Base-by-base conservation (phyloP, 2,888 invertebrate genomes). In the Yponomeuta malinellus region DNA sequence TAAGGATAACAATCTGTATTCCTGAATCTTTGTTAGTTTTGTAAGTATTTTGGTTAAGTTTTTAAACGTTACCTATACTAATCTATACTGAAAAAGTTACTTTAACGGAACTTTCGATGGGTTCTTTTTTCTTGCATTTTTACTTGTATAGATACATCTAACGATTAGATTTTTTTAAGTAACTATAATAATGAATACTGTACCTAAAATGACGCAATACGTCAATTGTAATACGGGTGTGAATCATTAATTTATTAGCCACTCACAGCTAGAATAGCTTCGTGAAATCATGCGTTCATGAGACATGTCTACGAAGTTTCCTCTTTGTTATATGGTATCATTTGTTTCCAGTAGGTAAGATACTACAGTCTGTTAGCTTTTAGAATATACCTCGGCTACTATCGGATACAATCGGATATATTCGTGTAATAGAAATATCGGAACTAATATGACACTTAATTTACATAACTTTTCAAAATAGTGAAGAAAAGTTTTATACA, bases 1-100 rank as follows among this genome's bases (percentile, higher is more conserved):
- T 37, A 79, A 83, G 85, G 88, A 88, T 79, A 69, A 29, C 48
- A 10, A 69, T 9, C 6, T 70, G 52, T 59, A 15, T 15, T 15
- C 52, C 52, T 59, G 15, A 15, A 59, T 15, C 3, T 12, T 5
- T 59, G 52, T 59, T 15, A 59, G 52, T 59, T 67, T 66, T 52
- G 67, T 67, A 23, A 66, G 48, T 71, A 70, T 70, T 52, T 52
- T 12, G 8, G 29, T 2, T 67, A 4, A 15, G 48, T n/a, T 69
- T 69, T 69, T 48, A 4, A 52, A 52, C 43, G 12, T 64, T 59
- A 59, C 12, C 15, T 59, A 15, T 8, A 43, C 8, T 43, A 43
- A 5, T 43, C 43, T 33, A 33, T 33, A 33, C 33, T 5, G 33
- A 4, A 33, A 4, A 43, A 8, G 43, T 1, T 43, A 43, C 43